These are phyloP conservation scores for Pseudobourletiella spinata DNA, from an alignment of 1,140 invertebrate genomes.

Conservation along the genomic window DNA sequence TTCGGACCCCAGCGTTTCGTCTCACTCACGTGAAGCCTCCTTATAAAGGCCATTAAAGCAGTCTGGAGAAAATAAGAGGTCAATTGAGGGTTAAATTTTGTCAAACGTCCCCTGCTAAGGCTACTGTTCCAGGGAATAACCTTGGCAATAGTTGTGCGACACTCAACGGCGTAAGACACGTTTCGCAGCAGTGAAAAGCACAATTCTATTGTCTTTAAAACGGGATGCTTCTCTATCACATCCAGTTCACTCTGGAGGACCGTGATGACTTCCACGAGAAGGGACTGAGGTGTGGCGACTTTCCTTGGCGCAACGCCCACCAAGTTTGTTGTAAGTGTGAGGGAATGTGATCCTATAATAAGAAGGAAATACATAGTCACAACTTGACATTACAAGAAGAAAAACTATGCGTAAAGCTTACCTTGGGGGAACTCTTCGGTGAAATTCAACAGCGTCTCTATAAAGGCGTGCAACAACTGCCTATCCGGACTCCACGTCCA, in stretches of 20 bases:
- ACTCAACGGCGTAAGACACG: slow-evolving; percentile 15
- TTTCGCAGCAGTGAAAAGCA: slow-evolving; percentile 25
- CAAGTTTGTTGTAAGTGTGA: slow-evolving; percentile 29
- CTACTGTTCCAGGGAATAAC: too few relatives aligned
- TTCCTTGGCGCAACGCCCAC: slow-evolving; percentile 26
- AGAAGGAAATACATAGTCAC: too few relatives aligned
- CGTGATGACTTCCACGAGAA: slow-evolving; percentile 21
- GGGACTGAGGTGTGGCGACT: slow-evolving; percentile 18
- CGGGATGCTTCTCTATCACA: slow-evolving; percentile 14
- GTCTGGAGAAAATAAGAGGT: slow-evolving; percentile 18
- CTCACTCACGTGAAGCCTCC: slow-evolving; percentile 25
- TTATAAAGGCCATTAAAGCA: slow-evolving; percentile 15
- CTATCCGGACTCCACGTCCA: slow-evolving; percentile 22
- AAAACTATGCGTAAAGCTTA: slow-evolving; percentile 14
- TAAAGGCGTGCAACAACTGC: slow-evolving; percentile 17
- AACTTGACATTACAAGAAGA: not conserved
- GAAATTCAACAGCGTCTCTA: slow-evolving; percentile 29
- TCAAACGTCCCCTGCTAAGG: too few relatives aligned
- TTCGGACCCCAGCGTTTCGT: slow-evolving; percentile 30
- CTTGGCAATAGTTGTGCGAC: slow-evolving; percentile 26
- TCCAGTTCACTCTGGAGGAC: slow-evolving; percentile 25
- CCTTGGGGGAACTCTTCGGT: slow-evolving; percentile 31
- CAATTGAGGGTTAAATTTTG: too few relatives aligned
- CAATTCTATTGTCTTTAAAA: slow-evolving; percentile 23
- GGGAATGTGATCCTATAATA: slow-evolving; percentile 22